Evolutionary conservation across 2,888 invertebrate species (phyloP).

Genomic region (Allacma fusca): DNA sequence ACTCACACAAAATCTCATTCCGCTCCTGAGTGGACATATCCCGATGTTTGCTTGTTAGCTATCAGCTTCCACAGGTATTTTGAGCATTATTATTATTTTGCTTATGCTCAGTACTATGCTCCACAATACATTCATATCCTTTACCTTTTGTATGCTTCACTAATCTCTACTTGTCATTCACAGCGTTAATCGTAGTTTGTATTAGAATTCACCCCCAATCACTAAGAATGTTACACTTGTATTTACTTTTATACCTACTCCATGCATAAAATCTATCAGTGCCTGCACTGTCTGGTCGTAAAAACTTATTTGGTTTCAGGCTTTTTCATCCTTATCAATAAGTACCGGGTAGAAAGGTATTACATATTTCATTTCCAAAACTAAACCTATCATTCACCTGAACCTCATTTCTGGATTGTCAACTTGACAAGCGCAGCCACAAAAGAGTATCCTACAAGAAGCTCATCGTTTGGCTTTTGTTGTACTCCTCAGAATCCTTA

Average conservation of each 20-base stretch:
- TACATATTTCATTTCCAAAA: background rate
- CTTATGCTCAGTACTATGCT: background rate
- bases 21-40: too few relatives aligned
- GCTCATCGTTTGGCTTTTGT: too few relatives aligned
- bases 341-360: constrained; percentile 16
- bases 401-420: background rate
- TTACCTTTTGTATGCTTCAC: constrained; percentile 10
- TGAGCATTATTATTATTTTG: background rate
- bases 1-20: too few relatives aligned
- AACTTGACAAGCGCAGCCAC: background rate
- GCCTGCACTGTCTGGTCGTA: background rate
- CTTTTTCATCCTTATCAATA: constrained; percentile 19
- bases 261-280: background rate
- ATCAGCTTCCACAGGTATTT: background rate
- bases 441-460: too few relatives aligned
- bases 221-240: background rate
- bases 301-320: constrained; percentile 3
- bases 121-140: background rate
- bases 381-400: background rate
- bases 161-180: constrained; percentile 12
- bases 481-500: too few relatives aligned
- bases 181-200: background rate
- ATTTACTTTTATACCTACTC: background rate
- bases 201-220: background rate
- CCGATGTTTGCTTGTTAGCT: too few relatives aligned